Evolutionary conservation across 2,797 vertebrate species (phyloP).

Genomic region (Dendrocincla tyrannina): DNA sequence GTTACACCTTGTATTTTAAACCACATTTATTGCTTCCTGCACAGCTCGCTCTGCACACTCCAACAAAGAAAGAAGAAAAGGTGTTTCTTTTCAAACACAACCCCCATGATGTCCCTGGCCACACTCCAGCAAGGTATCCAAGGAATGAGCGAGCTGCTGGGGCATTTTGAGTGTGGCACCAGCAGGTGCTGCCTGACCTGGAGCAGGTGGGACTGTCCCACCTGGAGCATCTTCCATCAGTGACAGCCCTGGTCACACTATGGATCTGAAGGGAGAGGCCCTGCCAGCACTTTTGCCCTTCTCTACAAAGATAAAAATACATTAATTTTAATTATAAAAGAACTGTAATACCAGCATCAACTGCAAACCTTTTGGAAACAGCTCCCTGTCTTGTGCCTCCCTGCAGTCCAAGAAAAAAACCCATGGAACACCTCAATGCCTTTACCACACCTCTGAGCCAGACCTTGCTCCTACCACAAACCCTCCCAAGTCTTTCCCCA

Average conservation of each 20-base stretch:
- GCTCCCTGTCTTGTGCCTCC: neutral
- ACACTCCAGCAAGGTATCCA: neutral
- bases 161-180: neutral
- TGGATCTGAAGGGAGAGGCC: fast-evolving
- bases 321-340: neutral
- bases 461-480: neutral
- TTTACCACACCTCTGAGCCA: neutral
- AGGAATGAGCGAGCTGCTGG: neutral
- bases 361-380: neutral
- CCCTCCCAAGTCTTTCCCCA: neutral
- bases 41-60: neutral
- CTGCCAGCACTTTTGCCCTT: neutral
- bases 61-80: neutral
- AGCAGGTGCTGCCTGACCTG: neutral
- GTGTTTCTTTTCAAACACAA: fast-evolving
- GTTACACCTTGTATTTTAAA: constrained; percentile 24
- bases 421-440: neutral
- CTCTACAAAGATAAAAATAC: neutral
- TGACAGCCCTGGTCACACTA: neutral
- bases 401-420: neutral
- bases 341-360: no score
- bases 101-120: neutral
- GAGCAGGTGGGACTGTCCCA: neutral
- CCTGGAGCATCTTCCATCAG: neutral
- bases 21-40: constrained; percentile 23